These are phyloP conservation scores for Aethes cnicana DNA, from an alignment of 2,888 invertebrate genomes.

Conservation along the genomic window DNA sequence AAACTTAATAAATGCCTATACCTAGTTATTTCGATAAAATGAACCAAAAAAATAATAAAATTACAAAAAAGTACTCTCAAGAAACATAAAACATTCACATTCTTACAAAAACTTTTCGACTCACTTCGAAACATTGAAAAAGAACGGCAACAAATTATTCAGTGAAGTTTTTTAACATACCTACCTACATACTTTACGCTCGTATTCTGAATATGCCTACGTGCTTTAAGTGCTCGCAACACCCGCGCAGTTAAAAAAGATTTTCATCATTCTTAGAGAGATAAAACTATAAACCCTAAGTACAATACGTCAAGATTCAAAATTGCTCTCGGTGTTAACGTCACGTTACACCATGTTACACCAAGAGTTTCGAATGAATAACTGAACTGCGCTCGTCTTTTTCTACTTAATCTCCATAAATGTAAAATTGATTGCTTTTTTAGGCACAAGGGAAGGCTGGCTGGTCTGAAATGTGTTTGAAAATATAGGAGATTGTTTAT, in stretches of 20 bases:
- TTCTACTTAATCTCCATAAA: slow-evolving; percentile 17
- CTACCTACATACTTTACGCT: not conserved
- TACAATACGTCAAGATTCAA: not conserved
- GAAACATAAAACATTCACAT: slow-evolving; percentile 11
- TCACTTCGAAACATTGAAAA: slow-evolving; percentile 10
- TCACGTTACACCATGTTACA: too few relatives aligned
- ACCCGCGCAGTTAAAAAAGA: slow-evolving; percentile 15
- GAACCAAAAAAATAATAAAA: not conserved
- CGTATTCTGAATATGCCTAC: slow-evolving; percentile 14
- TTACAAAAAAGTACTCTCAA: not conserved
- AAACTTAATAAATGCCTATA: too few relatives aligned
- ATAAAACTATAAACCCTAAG: not conserved
- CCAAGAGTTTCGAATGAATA: slow-evolving; percentile 8
- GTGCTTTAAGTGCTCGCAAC: slow-evolving; percentile 9
- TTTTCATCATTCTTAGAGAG: not conserved
- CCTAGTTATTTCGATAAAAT: not conserved
- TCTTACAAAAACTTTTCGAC: slow-evolving; percentile 13
- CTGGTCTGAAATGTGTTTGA: slow-evolving; percentile 3
- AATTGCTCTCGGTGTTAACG: not conserved
- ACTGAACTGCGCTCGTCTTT: slow-evolving; percentile 14
- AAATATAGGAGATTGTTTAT: too few relatives aligned
- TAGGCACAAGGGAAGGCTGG: slow-evolving; percentile 5
- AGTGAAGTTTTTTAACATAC: slow-evolving; percentile 1
- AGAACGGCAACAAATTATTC: slow-evolving; percentile 6
- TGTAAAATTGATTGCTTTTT: slow-evolving; percentile 27